Evolutionary conservation across 2,113 vertebrate genomes (phyloP), one percentile per base, ranked within the genome.

Genomic region (Otis tarda): DNA sequence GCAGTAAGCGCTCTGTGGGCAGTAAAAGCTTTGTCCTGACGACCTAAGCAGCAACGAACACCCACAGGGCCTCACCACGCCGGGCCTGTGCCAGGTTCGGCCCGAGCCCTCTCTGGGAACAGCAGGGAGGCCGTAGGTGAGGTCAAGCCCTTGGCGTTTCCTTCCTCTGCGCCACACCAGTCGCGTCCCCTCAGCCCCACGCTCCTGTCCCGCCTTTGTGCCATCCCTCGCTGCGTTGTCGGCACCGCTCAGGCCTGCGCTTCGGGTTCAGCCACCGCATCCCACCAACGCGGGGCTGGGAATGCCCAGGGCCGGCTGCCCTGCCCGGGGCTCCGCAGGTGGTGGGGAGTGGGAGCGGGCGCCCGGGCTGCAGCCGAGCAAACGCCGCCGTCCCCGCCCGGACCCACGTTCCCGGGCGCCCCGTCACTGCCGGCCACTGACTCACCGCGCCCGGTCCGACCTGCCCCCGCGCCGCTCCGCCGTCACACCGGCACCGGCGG

Each of bases 141-240:
- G 78, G 20, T 91, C 80, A 95, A 81, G 30, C 49, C 71, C 69
- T 83, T 57, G 93, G 94, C 77, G 89, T 71, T 95, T 97, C 96
- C 91, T 89, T 31, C 73, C 87, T 89, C 47, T 33, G 0, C 2
- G 6, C 9, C 86, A 8, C 24, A 2, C 9, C 30, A 2, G 41
- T 16, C 14, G 7, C 74, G 73, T 77, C 87, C 87, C 71, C 7
- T 4, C 12, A 1, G 37, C 1, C 39, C 55, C 63, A 4, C 4
- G 10, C 52, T 67, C 17, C 49, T 23, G n/a, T 78, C 63, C 30
- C 14, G 47, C 75, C 37, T 8, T 15, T 6, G 3, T 2, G 14
- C 30, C 0, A 41, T 37, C 37, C 37, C 37, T 37, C 9, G 37
- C 37, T 37, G 24, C 0, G 31, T 4, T 9, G 14, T 1, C 91